These are phyloP conservation scores for Fragum fragum DNA, from an alignment of 2,888 invertebrate species.

Conservation along the genomic window DNA sequence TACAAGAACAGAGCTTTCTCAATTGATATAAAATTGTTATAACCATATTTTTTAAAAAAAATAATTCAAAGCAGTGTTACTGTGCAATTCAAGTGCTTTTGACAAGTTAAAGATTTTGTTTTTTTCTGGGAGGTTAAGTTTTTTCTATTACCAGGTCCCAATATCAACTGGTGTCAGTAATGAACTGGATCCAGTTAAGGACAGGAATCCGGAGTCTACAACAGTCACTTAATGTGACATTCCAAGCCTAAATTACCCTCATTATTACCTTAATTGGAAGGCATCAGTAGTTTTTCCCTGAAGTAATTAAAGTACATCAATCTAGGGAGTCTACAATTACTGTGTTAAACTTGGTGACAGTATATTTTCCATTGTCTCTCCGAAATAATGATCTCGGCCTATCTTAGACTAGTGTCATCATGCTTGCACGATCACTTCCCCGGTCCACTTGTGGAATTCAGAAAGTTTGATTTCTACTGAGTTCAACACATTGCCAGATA, in stretches of 20 bases:
- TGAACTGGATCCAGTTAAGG: conserved; percentile 13
- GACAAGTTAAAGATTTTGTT: too few relatives aligned
- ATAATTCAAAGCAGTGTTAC: too few relatives aligned
- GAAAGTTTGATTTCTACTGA: background rate
- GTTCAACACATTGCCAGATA: too few relatives aligned
- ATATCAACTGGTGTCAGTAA: conserved; percentile 19
- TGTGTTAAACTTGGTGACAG: conserved; percentile 57
- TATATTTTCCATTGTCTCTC: conserved; percentile 41
- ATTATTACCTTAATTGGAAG: conserved; percentile 64
- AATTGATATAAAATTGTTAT: too few relatives aligned
- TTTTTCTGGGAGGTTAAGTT: too few relatives aligned
- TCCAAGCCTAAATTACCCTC: conserved; percentile 58
- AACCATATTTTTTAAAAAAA: too few relatives aligned
- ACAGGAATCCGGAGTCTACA: conserved; percentile 25
- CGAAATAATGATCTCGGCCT: background rate
- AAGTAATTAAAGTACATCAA: conserved; percentile 67
- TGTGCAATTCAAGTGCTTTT: too few relatives aligned
- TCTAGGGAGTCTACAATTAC: conserved; percentile 59
- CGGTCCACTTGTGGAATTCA: background rate
- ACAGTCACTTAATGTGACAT: conserved; percentile 60
- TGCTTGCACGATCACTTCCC: conserved; percentile 11
- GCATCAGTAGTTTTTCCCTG: conserved; percentile 63
- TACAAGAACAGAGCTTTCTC: too few relatives aligned
- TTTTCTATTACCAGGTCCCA: background rate
- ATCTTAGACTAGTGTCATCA: background rate